A percentile compares a stretch with the other conserved stretches of the same genome.
Evolutionary conservation across 2,113 vertebrate genomes (phyloP).

Genomic region (Atlantisia rogersi): DNA sequence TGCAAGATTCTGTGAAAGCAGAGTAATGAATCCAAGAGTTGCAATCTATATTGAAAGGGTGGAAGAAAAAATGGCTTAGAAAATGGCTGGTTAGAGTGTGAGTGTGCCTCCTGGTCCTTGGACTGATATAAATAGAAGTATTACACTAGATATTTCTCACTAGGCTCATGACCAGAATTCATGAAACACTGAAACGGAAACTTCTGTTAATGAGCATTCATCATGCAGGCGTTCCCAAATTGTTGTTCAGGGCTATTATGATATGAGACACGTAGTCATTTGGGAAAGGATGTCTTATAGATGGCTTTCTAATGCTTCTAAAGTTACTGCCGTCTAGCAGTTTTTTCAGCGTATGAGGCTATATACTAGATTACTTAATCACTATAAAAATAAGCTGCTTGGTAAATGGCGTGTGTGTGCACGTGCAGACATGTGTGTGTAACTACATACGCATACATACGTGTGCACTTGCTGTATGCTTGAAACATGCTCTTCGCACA

Average conservation of each 20-base stretch:
- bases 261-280: background rate
- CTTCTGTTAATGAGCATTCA: background rate
- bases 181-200: background rate
- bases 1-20: background rate
- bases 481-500: background rate
- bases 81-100: background rate
- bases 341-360: background rate
- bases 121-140: background rate
- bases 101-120: fast-evolving
- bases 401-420: fast-evolving
- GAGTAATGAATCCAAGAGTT: background rate
- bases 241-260: background rate
- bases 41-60: background rate
- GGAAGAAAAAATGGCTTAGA: background rate
- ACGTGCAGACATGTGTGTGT: fast-evolving
- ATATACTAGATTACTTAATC: background rate
- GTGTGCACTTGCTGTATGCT: background rate
- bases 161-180: background rate
- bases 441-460: too few relatives aligned
- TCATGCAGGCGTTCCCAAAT: background rate
- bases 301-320: background rate
- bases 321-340: background rate
- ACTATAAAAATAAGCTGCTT: background rate
- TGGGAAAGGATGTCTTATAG: background rate
- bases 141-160: background rate